Conservation (phyloP, 1,140 invertebrate species). For the Phthorimaea operculella region DNA sequence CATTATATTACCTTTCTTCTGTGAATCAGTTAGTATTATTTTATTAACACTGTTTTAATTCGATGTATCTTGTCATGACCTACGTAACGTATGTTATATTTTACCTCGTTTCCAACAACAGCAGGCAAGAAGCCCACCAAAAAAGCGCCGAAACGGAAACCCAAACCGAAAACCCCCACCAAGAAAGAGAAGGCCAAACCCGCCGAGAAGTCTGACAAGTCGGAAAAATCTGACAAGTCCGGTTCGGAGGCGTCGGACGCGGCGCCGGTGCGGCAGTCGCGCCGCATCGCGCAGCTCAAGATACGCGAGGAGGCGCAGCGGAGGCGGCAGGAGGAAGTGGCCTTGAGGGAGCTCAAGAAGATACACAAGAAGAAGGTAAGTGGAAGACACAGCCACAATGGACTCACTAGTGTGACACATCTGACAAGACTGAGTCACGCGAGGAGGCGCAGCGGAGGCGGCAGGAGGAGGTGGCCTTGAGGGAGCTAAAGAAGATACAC, state of each 20-base stretch:
- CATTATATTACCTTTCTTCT: too few relatives aligned
- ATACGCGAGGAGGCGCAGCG: slow-evolving; percentile 85
- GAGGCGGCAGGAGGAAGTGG: slow-evolving; percentile 77
- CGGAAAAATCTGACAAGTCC: too few relatives aligned
- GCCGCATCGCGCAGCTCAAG: slow-evolving; percentile 85
- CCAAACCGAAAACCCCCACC: slow-evolving; percentile 18
- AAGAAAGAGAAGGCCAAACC: slow-evolving; percentile 17
- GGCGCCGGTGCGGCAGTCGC: slow-evolving; percentile 77
- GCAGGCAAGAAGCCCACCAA: slow-evolving; percentile 46
- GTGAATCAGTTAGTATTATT: too few relatives aligned
- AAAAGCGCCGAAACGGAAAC: slow-evolving; percentile 46
- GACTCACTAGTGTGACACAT: too few relatives aligned
- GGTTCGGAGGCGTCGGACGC: slow-evolving; percentile 35
- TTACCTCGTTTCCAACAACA: slow-evolving; percentile 11
- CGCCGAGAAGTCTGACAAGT: slow-evolving; percentile 16
- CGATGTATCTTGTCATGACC: too few relatives aligned
- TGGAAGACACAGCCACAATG: too few relatives aligned
- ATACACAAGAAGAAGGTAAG: too few relatives aligned
- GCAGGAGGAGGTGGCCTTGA: slow-evolving; percentile 75
- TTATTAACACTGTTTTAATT: too few relatives aligned
- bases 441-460: slow-evolving; percentile 81
- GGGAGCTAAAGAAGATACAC: slow-evolving; percentile 71
- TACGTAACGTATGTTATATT: too few relatives aligned
- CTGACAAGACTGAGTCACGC: too few relatives aligned
- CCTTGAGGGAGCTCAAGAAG: slow-evolving; percentile 71